Percentiles rank a stretch among this genome's conserved stretches.
phyloP scores from a whole-genome alignment of 1,140 invertebrate species.

The Copidosoma floridanum region DNA sequence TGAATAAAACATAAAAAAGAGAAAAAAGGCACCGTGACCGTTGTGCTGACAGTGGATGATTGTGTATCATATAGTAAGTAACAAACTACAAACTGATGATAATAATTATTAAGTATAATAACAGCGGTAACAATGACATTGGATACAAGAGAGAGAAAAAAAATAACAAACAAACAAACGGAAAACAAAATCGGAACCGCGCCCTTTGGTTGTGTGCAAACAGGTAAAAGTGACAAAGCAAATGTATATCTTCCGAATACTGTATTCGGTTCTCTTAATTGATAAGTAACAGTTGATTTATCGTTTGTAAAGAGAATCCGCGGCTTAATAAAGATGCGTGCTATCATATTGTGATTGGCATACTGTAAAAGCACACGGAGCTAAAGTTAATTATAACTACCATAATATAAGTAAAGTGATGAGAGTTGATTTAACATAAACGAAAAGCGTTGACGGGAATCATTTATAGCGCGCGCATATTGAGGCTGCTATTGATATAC shows the following conservation, averaged over 20 bases:
- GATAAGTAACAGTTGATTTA: neutral
- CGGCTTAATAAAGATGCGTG: neutral
- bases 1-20: constrained; percentile 10
- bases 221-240: constrained; percentile 1
- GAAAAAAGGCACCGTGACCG: no score
- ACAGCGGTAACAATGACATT: no score
- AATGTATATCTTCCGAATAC: constrained; percentile 1
- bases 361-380: neutral
- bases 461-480: constrained; percentile 36
- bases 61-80: no score
- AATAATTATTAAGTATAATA: no score
- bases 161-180: neutral
- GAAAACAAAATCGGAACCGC: neutral
- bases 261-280: neutral
- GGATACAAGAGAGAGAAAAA: no score
- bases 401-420: neutral
- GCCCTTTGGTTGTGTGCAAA: constrained; percentile 3
- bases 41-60: no score
- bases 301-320: neutral
- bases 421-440: constrained; percentile 8
- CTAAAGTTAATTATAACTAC: no score
- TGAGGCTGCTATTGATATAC: constrained; percentile 41
- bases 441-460: constrained; percentile 3
- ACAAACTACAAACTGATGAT: no score
- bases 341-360: neutral